Evolutionary conservation across 2,113 vertebrate species (phyloP).

Genomic region (Pedionomus torquatus): DNA sequence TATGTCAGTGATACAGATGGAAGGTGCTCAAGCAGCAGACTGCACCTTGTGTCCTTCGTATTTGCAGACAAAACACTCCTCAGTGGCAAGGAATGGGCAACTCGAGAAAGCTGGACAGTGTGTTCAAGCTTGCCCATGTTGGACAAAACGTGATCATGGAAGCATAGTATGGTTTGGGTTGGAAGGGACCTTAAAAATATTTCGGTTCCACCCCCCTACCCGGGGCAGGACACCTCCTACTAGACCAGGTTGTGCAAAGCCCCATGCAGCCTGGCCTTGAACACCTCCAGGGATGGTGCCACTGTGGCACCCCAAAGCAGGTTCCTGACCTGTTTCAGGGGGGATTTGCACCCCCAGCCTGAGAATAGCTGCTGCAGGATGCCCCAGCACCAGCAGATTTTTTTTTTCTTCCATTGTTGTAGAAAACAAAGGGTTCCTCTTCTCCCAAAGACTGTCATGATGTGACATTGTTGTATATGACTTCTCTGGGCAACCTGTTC

Average conservation of each 20-base stretch:
- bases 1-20: not conserved
- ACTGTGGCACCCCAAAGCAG: not conserved
- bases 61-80: not conserved
- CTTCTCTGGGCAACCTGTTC: too few relatives aligned
- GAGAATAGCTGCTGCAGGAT: not conserved
- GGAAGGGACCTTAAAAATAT: too few relatives aligned
- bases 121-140: rapidly evolving
- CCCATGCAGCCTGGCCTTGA: too few relatives aligned
- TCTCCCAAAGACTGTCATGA: not conserved
- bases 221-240: too few relatives aligned
- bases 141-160: not conserved
- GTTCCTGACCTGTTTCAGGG: not conserved
- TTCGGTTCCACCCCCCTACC: too few relatives aligned
- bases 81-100: not conserved
- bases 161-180: too few relatives aligned
- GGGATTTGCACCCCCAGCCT: not conserved
- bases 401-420: not conserved
- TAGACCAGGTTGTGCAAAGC: too few relatives aligned
- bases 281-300: too few relatives aligned
- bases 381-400: not conserved
- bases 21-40: not conserved
- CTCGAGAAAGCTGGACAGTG: not conserved
- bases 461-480: not conserved
- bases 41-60: not conserved
- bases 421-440: constrained; percentile 22